phyloP scores from a whole-genome alignment of 2,797 vertebrate species.

The Myoxocephalus aenaeus region DNA sequence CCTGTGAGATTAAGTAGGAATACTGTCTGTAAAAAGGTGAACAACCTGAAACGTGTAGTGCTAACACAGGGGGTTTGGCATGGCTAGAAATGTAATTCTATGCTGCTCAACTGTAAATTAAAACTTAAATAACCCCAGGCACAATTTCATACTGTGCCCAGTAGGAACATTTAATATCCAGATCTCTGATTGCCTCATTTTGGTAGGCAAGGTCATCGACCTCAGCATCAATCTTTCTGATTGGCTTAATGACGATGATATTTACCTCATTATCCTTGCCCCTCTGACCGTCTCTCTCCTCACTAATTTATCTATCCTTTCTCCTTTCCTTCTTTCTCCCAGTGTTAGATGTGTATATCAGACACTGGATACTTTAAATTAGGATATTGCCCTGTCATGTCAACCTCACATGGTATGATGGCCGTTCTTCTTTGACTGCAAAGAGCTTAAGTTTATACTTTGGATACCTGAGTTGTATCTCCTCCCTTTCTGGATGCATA shows the following conservation, averaged over 20 bases:
- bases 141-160: constrained; percentile 50
- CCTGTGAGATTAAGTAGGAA: not conserved
- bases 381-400: constrained; percentile 34
- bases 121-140: constrained; percentile 51
- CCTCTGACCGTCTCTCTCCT: constrained; percentile 60
- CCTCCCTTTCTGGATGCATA: not conserved
- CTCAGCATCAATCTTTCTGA: constrained; percentile 79
- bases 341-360: constrained; percentile 39
- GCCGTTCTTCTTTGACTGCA: constrained; percentile 12
- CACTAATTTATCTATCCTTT: constrained; percentile 78
- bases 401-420: constrained; percentile 17
- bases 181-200: constrained; percentile 68
- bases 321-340: constrained; percentile 48
- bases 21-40: constrained; percentile 12
- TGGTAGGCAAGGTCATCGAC: constrained; percentile 67
- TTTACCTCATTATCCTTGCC: constrained; percentile 82
- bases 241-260: constrained; percentile 88
- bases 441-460: not conserved
- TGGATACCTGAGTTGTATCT: not conserved
- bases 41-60: not conserved
- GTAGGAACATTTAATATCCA: constrained; percentile 67
- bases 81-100: constrained; percentile 34
- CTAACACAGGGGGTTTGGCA: not conserved
- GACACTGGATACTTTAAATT: constrained; percentile 22
- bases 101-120: constrained; percentile 59